Percentiles rank a stretch among this genome's conserved stretches.
Conservation (phyloP, 2,113 vertebrate species). For the Ceyx cyanopectus region DNA sequence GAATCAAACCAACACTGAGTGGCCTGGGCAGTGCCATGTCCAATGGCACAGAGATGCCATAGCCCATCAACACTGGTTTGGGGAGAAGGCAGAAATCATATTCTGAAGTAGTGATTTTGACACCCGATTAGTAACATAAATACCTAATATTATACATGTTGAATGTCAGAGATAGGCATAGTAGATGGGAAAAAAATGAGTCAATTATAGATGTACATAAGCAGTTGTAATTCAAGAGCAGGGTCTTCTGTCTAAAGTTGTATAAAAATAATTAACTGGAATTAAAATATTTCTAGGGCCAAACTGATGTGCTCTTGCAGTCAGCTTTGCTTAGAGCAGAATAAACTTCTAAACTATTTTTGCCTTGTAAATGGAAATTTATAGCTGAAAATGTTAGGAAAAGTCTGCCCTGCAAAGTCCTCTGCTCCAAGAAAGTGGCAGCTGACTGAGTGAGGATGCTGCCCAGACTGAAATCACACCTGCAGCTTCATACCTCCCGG, state of each 20-base stretch:
- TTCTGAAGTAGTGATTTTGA: conserved; percentile 63
- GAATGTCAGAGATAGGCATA: background rate
- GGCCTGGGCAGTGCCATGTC: conserved; percentile 76
- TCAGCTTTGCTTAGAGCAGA: background rate
- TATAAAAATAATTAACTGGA: background rate
- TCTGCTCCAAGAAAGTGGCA: background rate
- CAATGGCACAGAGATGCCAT: conserved; percentile 65
- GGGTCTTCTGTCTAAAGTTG: background rate
- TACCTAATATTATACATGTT: background rate
- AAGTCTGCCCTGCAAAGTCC: background rate
- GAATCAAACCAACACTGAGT: background rate
- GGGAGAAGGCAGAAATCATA: conserved; percentile 78
- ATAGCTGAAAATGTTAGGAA: background rate
- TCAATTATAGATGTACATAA: background rate
- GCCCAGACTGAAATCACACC: background rate
- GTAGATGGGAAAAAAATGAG: background rate
- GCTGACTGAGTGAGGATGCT: background rate
- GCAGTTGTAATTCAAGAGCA: background rate
- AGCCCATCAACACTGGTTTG: conserved; percentile 73
- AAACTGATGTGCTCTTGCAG: background rate
- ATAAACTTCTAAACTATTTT: background rate
- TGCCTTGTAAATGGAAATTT: background rate
- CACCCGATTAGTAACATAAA: background rate
- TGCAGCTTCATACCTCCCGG: background rate
- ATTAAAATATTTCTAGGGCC: background rate